Conservation (phyloP, 2,888 invertebrate species). For the Papilio elwesi region DNA sequence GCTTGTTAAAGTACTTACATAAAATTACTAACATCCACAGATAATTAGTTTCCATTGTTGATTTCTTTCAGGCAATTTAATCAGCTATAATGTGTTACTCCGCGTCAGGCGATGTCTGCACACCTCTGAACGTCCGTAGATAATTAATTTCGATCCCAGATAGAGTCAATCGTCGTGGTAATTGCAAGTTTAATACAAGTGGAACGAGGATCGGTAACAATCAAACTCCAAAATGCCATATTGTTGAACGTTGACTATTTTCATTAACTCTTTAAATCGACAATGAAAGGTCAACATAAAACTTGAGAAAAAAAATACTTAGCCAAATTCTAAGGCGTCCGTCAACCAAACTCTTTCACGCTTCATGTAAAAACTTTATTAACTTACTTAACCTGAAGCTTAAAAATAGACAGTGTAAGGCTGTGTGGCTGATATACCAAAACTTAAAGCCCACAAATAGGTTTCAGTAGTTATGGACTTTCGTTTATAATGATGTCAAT, state of each 20-base stretch:
- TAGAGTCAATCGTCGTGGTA: background rate
- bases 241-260: constrained; percentile 1
- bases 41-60: background rate
- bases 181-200: background rate
- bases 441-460: too few relatives aligned
- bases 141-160: constrained; percentile 5
- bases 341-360: background rate
- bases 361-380: background rate
- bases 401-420: too few relatives aligned
- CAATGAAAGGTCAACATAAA: constrained; percentile 12
- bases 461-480: too few relatives aligned
- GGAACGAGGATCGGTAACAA: background rate
- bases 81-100: too few relatives aligned
- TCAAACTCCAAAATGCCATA: constrained; percentile 8
- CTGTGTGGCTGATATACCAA: too few relatives aligned
- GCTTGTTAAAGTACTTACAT: constrained; percentile 4
- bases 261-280: background rate
- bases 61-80: background rate
- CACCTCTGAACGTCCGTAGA: background rate
- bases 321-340: constrained; percentile 28
- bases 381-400: background rate
- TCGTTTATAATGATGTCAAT: too few relatives aligned
- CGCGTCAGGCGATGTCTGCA: background rate
- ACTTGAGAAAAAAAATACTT: constrained; percentile 29
- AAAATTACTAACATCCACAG: constrained; percentile 3